phyloP scores from a whole-genome alignment of 2,888 invertebrate species.

The Dynastes maya region DNA sequence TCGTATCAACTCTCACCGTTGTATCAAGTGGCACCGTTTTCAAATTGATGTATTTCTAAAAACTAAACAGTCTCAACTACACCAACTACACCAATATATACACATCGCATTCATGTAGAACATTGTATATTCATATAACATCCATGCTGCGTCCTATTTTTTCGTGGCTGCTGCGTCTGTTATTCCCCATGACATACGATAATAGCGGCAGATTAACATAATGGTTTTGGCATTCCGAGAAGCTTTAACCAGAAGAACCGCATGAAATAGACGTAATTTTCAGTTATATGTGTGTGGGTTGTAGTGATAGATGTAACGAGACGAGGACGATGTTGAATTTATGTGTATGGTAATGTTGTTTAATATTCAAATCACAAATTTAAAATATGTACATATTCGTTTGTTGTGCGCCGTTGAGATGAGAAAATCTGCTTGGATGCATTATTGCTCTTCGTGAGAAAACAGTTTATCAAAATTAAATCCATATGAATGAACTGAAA shows the following conservation, averaged over 20 bases:
- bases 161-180: not conserved
- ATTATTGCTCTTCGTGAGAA: too few relatives aligned
- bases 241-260: slow-evolving; percentile 33
- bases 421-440: not conserved
- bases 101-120: not conserved
- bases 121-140: slow-evolving; percentile 5
- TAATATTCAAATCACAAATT: slow-evolving; percentile 36
- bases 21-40: too few relatives aligned
- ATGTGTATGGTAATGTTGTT: slow-evolving; percentile 35
- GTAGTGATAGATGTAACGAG: slow-evolving; percentile 14
- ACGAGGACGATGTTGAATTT: slow-evolving; percentile 17
- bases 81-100: not conserved
- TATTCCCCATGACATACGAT: slow-evolving; percentile 26
- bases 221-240: slow-evolving; percentile 42
- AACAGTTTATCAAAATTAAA: too few relatives aligned
- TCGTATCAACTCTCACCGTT: too few relatives aligned
- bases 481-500: too few relatives aligned
- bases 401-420: not conserved
- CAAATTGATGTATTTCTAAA: too few relatives aligned
- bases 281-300: slow-evolving; percentile 15
- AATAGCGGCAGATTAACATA: slow-evolving; percentile 42
- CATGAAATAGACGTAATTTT: slow-evolving; percentile 41
- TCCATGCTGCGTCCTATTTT: slow-evolving; percentile 4
- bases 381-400: slow-evolving; percentile 13
- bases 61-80: not conserved